Conservation (phyloP, 2,797 vertebrate genomes). For the Allobates femoralis region DNA sequence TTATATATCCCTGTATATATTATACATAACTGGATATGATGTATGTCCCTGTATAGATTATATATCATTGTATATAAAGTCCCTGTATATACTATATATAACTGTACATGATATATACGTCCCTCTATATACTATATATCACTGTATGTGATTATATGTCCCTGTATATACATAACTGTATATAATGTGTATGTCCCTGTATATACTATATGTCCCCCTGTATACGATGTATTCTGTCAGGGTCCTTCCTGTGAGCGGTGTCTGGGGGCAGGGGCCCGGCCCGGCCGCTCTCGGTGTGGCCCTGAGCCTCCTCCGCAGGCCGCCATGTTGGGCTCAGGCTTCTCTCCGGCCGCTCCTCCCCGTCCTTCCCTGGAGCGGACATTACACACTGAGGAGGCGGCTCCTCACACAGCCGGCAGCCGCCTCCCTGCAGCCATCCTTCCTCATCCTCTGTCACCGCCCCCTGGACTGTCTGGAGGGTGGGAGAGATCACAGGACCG, state of each 20-base stretch:
- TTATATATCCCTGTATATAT: too few relatives aligned
- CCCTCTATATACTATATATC: too few relatives aligned
- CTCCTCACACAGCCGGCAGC: background rate
- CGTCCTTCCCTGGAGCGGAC: conserved; percentile 8
- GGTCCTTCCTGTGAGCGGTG: background rate
- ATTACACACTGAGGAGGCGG: background rate
- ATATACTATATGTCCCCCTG: background rate
- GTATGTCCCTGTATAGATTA: too few relatives aligned
- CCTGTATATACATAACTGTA: too few relatives aligned
- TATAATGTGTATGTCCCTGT: too few relatives aligned
- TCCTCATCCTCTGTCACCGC: background rate
- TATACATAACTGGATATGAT: too few relatives aligned
- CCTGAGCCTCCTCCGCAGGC: background rate
- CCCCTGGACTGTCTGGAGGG: conserved; percentile 31
- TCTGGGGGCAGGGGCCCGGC: background rate
- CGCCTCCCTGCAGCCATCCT: background rate
- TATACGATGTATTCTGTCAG: background rate
- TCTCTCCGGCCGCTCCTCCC: conserved; percentile 36
- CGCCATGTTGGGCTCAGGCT: conserved; percentile 48
- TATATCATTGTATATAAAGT: too few relatives aligned
- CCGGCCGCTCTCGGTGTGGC: background rate
- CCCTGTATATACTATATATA: too few relatives aligned
- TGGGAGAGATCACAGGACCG: conserved; percentile 24
- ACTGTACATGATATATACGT: too few relatives aligned
- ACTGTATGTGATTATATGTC: too few relatives aligned